Evolutionary conservation across 2,797 vertebrate species (phyloP), one percentile per base, ranked within the genome.

Genomic region (Crocodylus rhombifer): DNA sequence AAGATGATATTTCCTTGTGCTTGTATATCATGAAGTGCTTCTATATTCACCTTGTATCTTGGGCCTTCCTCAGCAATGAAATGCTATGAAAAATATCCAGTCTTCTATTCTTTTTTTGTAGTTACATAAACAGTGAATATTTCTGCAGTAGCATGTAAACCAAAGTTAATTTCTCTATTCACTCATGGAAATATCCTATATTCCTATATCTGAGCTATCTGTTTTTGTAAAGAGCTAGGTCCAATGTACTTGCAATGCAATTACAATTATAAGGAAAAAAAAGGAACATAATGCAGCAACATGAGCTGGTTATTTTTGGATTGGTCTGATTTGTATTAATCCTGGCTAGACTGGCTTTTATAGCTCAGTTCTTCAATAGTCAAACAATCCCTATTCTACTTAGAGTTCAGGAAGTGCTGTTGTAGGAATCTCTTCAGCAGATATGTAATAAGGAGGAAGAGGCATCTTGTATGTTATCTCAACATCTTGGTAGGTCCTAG

Each of bases 401-500:
- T 8, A 51, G 36, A 42, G 14, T 42, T 33, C 14, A 73, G 69
- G 69, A 36, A 51, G 21, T 73, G 36, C 69, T 42, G 9, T 16
- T 26, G 33, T 63, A 28, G 20, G 55, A 81, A 67, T 2, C 10
- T 23, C 15, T 33, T 69, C 17, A 61, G n/a, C 23, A 73, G 82
- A 8, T 62, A 18, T 7, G 33, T 9, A 62, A 65, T 21, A 18
- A 82, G 42, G 76, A 76, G 30, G 51, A 77, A 73, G n/a, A 83
- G 4, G 11, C 65, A 33, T 33, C 65, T 33, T 13, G 30, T 69
- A 69, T 23, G 18, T 5, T 13, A 18, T 36, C 14, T 71, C 15
- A 42, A 23, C 1, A 30, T 5, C 5, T 69, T 1, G 0, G 77
- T 25, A 76, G 36, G 15, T 84, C 7, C 30, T 1, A 9, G 9